Evolutionary conservation across 2,797 vertebrate species (phyloP), one percentile per base, ranked within the genome.

Genomic region (Pseudochirops corinnae): DNA sequence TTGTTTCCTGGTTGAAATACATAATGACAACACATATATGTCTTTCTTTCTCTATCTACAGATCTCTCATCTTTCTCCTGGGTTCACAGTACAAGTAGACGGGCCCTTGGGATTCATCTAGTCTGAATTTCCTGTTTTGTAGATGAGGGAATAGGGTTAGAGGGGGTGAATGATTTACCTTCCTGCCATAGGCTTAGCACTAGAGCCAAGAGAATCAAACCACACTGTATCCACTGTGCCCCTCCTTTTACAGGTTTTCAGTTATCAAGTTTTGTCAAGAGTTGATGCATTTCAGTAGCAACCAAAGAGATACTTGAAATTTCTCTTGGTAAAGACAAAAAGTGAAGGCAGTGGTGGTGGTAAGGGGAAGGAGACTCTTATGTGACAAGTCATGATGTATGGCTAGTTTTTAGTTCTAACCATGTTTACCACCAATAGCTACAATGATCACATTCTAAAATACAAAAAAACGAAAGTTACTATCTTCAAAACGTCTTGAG

Each of bases 401-500:
- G 21, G 21, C 24, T 50, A 87, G 26, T 87, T 87, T 46, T 12
- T 87, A 56, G 62, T 1, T 21, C n/a, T 21, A 24, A 55, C 1
- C 39, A 46, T 87, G 24, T 87, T 87, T 87, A 26, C 24, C 26
- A 46, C 31, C 90, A 57, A 9, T 56, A 29, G 31, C 92, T 94
- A 46, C 55, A 91, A 4, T 46, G 92, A 82, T n/a, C 74, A 50
- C 9, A 50, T 26, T 87, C n/a, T 13, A 46, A 33, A 18, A 28
- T 50, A 58, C 56, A 90, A 33, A 74, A 56, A 91, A 94, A 74
- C 87, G 52, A 95, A 55, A 14, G 62, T 29, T 57, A 87, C 33
- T 62, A 91, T 93, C 56, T 95, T 46, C 16, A 87, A 50, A 55
- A n/a, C 50, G 57, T 55, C 90, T 92, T 91, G 31, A 28, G 87